Percentiles rank a stretch among this genome's conserved stretches.
Conservation (phyloP, 2,888 invertebrate genomes). For the Protophormia terraenovae region DNA sequence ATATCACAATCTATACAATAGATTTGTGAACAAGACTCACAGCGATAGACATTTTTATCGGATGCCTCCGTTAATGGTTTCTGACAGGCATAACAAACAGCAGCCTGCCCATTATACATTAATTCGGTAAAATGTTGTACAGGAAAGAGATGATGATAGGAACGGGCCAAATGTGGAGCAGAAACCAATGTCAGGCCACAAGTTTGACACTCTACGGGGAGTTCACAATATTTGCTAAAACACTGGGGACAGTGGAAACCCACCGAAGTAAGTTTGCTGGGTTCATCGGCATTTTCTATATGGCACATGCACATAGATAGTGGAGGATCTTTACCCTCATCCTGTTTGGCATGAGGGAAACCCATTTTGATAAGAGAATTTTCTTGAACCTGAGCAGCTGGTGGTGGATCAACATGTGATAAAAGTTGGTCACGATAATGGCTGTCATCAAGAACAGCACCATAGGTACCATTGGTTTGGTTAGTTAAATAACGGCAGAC, state of each 20-base stretch:
- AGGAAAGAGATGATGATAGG: conserved; percentile 98
- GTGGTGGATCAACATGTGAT: conserved; percentile 86
- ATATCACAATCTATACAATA: conserved; percentile 98
- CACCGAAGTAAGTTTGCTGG: conserved; percentile 86
- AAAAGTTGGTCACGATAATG: conserved; percentile 87
- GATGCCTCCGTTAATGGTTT: conserved; percentile 83
- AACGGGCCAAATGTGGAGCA: conserved; percentile 98
- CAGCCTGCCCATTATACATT: conserved; percentile 83
- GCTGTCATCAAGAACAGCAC: conserved; percentile 91
- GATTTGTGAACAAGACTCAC: conserved; percentile 88
- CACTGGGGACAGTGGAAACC: conserved; percentile 97
- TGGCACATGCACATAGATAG: conserved; percentile 97
- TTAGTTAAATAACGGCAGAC: conserved; percentile 93
- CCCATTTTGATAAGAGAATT: conserved; percentile 97
- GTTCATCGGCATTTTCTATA: conserved; percentile 88
- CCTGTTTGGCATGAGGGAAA: conserved; percentile 90
- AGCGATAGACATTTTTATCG: conserved; percentile 92
- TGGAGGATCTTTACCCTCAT: conserved; percentile 85
- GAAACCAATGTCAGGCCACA: conserved; percentile 98
- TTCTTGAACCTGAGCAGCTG: conserved; percentile 87
- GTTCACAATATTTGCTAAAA: conserved; percentile 97
- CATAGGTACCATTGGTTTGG: conserved; percentile 93
- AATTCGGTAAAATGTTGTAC: conserved; percentile 92
- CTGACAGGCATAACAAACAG: conserved; percentile 88
- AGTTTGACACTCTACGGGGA: conserved; percentile 97